phyloP scores from a whole-genome alignment of 1,140 invertebrate genomes.

The Parasteatoda tepidariorum region DNA sequence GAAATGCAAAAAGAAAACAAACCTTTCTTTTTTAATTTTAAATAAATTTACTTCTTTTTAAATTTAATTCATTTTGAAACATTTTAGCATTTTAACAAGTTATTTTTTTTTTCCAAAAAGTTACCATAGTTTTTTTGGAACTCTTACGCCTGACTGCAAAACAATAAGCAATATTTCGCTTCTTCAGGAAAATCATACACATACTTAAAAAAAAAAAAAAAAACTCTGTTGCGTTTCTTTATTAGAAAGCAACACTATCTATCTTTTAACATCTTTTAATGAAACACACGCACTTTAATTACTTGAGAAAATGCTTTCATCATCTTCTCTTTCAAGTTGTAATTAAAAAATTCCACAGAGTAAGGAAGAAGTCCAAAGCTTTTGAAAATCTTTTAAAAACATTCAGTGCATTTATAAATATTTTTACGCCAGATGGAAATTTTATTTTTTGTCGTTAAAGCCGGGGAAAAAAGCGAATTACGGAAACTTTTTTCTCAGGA shows the following conservation, averaged over 20 bases:
- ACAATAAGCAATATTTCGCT: no score
- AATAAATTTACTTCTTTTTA: no score
- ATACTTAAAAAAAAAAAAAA: no score
- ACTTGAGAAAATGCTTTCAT: not conserved
- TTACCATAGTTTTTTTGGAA: no score
- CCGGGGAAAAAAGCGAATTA: not conserved
- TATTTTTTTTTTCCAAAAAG: no score
- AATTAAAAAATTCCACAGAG: constrained; percentile 49
- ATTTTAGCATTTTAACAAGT: no score
- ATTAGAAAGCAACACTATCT: not conserved
- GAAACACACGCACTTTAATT: constrained; percentile 3
- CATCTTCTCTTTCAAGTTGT: constrained; percentile 8
- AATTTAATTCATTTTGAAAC: no score
- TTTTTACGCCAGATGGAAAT: constrained; percentile 3
- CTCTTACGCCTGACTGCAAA: no score
- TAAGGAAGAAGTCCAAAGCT: not conserved
- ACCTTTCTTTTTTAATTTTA: no score
- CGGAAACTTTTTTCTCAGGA: constrained; percentile 16
- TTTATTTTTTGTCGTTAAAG: not conserved
- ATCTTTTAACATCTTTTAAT: not conserved
- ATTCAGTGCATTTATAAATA: constrained; percentile 16
- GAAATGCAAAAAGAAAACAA: no score
- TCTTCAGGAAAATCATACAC: no score
- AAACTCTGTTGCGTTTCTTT: no score
- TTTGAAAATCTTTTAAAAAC: constrained; percentile 2